Evolutionary conservation across 2,888 invertebrate species (phyloP), one percentile per base, ranked within the genome.

Genomic region (Drosophila anceps): DNA sequence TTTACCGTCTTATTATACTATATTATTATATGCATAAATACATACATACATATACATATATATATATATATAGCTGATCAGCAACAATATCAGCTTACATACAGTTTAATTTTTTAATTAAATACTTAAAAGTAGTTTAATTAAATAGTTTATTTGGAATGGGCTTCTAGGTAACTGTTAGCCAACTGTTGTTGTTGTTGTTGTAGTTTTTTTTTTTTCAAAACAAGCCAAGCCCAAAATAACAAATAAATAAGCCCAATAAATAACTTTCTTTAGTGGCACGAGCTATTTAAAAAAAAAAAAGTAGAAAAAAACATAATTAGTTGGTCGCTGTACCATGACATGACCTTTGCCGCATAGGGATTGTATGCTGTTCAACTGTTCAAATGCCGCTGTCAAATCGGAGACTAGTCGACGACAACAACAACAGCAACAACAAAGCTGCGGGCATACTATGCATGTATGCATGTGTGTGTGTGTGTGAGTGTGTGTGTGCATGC

Each of bases 311-410:
- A 39, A 68, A 79, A 66, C 76, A 77, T 80, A 82, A 90, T 84
- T 89, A 84, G 88, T 82, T 84, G 68, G 83, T 88, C 83, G 90
- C 71, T 84, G 73, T 88, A 85, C 88, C 84, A 88, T 84, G 90
- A 88, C 90, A 82, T 90, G 88, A 89, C 84, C 84, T 84, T 82
- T 84, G 75, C 24, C 58, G 50, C 51, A 60, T 50, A 68, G 51
- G 51, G 24, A 70, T 59, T 53, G 68, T 51, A 63, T 67, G 63
- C 20, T 59, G 59, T 43, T 24, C 27, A 41, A 35, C 12, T 59
- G 59, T 44, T 15, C 39, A n/a, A 29, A 55, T 39, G 54, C 54
- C 37, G 43, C 18, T 67, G 54, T 51, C 59, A 57, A 63, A 66
- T 73, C 66, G 60, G 65, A 79, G 75, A 75, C 69, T 58, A 35